Base-by-base conservation (phyloP, 2,888 invertebrate genomes). In the Cyclophora albipunctata region DNA sequence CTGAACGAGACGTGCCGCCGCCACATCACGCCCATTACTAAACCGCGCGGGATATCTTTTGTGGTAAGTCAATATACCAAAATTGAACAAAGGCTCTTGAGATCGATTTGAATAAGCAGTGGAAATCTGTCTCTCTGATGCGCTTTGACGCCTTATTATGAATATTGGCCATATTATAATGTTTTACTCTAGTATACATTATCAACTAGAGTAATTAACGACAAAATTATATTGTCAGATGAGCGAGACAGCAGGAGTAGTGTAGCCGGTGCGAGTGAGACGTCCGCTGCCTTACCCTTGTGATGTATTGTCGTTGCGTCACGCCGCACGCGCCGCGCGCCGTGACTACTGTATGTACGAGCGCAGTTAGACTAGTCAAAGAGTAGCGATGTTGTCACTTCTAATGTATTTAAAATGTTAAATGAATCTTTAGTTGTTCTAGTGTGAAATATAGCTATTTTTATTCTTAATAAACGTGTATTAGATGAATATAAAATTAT, bases 1-100 rank as follows among this genome's bases (percentile, higher is more conserved):
- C 97, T 20, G 97, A 97, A 74, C 91, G 95, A n/a, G 86, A 87
- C 66, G 64, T 79, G 45, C 79, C 79, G 58, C 72, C 76, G 53
- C 71, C 71, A 55, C 80, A 80, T 51, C 82, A 81, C 40, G 62
- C 76, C 56, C 83, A 84, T 53, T 82, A 84, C 64, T 78, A 64
- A 55, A 47, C 43, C 20, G 52, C 47, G 7, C 43, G 37, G 45
- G 45, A 50, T 45, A 42, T 20, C 46, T 42, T 48, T 45, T 45
- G 34, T 44, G 55, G 58, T 58, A 50, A 34, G 57, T 46, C 20
- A 20, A 20, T 20, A 20, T 20, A 20, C 20, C 20, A 20, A 20
- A 20, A 20, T 20, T 20, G 20, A 20, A 20, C 20, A 20, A 20
- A 20, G 20, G 20, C 20, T 20, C 2, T 20, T 20, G 20, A 20